Conservation (phyloP, 1,140 invertebrate genomes). For the Mactra quadrangularis region DNA sequence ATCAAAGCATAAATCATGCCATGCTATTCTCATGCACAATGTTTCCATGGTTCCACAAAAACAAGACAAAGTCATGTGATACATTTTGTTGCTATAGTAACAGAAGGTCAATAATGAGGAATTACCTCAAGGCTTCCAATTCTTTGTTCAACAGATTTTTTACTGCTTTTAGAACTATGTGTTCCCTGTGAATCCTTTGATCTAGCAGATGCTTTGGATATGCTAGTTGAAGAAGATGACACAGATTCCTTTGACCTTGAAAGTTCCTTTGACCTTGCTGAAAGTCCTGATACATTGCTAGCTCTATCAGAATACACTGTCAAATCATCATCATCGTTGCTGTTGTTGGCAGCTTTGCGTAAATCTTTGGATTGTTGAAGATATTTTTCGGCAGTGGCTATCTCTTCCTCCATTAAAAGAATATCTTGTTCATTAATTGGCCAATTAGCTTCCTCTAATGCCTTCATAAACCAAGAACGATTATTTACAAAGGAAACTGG, state of each 20-base stretch:
- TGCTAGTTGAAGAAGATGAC: slow-evolving; percentile 27
- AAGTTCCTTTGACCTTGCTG: slow-evolving; percentile 57
- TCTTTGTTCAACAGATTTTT: slow-evolving; percentile 18
- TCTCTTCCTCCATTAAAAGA: slow-evolving; percentile 85
- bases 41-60: too few species aligned
- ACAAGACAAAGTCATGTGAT: too few species aligned
- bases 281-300: slow-evolving; percentile 46
- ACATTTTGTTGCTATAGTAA: neutral
- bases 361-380: slow-evolving; percentile 75
- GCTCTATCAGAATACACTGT: slow-evolving; percentile 54
- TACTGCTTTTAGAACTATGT: slow-evolving; percentile 19
- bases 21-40: too few species aligned
- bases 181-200: slow-evolving; percentile 43
- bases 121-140: slow-evolving; percentile 32
- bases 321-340: slow-evolving; percentile 38
- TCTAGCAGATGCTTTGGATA: neutral
- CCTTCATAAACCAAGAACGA: slow-evolving; percentile 63
- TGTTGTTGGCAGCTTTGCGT: slow-evolving; percentile 54
- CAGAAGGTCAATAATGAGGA: slow-evolving; percentile 14
- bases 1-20: too few species aligned
- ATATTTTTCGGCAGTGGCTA: slow-evolving; percentile 71
- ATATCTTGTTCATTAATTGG: slow-evolving; percentile 87
- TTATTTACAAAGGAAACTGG: slow-evolving; percentile 74
- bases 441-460: slow-evolving; percentile 85
- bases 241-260: slow-evolving; percentile 47